These are phyloP conservation scores for Anneissia japonica DNA, from an alignment of 35 echinoderm and acorn worm genomes.

Conservation along the genomic window DNA sequence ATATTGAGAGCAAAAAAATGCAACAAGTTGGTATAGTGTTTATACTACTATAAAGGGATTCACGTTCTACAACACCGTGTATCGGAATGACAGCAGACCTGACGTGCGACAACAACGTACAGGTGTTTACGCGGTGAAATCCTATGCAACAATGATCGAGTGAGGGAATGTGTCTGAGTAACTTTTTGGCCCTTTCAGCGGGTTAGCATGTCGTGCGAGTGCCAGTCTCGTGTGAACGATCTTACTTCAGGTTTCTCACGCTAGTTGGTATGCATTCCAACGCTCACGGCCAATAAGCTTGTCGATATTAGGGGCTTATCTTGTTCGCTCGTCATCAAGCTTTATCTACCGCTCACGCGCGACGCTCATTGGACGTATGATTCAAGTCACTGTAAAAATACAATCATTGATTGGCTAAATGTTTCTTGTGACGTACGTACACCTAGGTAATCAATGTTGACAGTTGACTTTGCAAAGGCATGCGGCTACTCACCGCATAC, in stretches of 20 bases:
- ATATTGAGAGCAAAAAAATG: slow-evolving; percentile 31
- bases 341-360: not conserved
- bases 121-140: not conserved
- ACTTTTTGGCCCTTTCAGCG: not conserved
- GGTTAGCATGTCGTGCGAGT: not conserved
- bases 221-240: not conserved
- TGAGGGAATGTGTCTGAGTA: not conserved
- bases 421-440: not conserved
- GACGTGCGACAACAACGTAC: not conserved
- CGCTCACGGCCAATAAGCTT: not conserved
- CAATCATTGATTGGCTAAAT: not conserved
- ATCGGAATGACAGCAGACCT: not conserved
- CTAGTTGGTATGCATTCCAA: not conserved
- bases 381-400: not conserved
- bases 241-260: not conserved
- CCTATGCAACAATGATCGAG: not conserved
- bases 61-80: not conserved
- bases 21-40: not conserved
- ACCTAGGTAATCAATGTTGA: slow-evolving; percentile 21
- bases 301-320: not conserved
- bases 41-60: not conserved
- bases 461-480: slow-evolving; percentile 15
- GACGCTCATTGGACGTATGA: not conserved
- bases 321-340: not conserved
- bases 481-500: not conserved